Base-by-base conservation (phyloP, 2,888 invertebrate species). In the Drosophila mettleri region DNA sequence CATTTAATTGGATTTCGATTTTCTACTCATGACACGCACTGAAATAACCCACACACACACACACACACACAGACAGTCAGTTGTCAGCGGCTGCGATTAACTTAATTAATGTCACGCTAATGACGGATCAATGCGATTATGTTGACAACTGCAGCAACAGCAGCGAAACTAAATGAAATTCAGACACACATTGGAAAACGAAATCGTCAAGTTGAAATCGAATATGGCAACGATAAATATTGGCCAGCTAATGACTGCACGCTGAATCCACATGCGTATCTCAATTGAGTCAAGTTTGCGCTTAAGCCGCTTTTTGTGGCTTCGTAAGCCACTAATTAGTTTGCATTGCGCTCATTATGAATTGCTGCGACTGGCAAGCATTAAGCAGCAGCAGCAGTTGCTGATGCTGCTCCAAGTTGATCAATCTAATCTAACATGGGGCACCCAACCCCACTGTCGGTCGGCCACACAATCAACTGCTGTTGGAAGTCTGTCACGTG, bases 81-180 rank as follows among this genome's bases (percentile, higher is more conserved):
- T 73, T 60, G 59, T 53, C 72, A 71, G 36, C 45, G 51, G 5
- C 8, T 69, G 63, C 82, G 89, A 89, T 88, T 87, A 87, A 89
- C 80, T 84, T 88, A 87, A 87, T 89, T 87, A 89, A 89, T 89
- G 87, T 89, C 84, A 85, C 88, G 79, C 84, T 88, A 88, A 88
- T 88, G 89, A 87, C 85, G 79, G 75, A 71, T 86, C 89, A 86
- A 86, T 86, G 87, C 78, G 85, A 88, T 86, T 86, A 87, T 87
- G 85, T 66, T 86, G 85, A 58, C 88, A 78, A 71, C 55, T 69
- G 81, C 75, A 80, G 41, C 53, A 29, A n/a, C 53, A 31, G 31
- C 48, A 39, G 34, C 18, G 16, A 29, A 43, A 51, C 80, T 49
- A 80, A 86, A 78, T 75, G 62, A 81, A 85, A 78, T 84, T 43